Conservation (phyloP, 2,888 invertebrate genomes). For the Polymixis flavicincta region DNA sequence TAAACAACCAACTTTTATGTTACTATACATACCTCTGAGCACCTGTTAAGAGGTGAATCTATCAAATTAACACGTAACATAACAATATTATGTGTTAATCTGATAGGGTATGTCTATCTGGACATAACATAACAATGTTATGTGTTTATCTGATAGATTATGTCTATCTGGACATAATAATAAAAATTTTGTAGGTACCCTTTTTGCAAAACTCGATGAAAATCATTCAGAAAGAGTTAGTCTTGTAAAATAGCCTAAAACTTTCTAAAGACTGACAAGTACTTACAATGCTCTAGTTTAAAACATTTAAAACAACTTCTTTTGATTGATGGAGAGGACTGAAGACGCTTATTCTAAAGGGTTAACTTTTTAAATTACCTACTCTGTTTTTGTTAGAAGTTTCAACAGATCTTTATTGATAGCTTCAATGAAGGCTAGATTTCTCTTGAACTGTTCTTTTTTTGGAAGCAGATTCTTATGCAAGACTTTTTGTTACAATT, state of each 20-base stretch:
- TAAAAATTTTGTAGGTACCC: too few relatives aligned
- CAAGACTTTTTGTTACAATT: not conserved
- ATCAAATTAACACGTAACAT: too few relatives aligned
- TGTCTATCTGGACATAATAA: too few relatives aligned
- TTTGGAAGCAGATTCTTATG: not conserved
- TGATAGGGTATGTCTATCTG: too few relatives aligned
- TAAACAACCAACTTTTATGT: too few relatives aligned
- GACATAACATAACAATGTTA: too few relatives aligned
- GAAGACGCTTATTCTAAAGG: constrained; percentile 4
- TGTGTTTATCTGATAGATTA: too few relatives aligned
- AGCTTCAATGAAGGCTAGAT: constrained; percentile 20
- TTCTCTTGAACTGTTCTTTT: constrained; percentile 16
- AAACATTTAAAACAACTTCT: constrained; percentile 23
- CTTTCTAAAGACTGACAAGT: constrained; percentile 23
- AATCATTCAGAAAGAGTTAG: not conserved
- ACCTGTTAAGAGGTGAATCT: too few relatives aligned
- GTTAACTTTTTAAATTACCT: constrained; percentile 55
- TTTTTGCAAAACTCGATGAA: not conserved
- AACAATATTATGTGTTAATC: too few relatives aligned
- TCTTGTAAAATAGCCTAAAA: constrained; percentile 28
- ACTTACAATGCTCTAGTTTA: constrained; percentile 24
- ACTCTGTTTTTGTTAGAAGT: constrained; percentile 28
- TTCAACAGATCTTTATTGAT: constrained; percentile 32
- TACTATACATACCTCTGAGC: too few relatives aligned
- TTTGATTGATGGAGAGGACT: constrained; percentile 48